Base-by-base conservation (phyloP, 2,113 vertebrate genomes). In the Forbesichthys agassizii region DNA sequence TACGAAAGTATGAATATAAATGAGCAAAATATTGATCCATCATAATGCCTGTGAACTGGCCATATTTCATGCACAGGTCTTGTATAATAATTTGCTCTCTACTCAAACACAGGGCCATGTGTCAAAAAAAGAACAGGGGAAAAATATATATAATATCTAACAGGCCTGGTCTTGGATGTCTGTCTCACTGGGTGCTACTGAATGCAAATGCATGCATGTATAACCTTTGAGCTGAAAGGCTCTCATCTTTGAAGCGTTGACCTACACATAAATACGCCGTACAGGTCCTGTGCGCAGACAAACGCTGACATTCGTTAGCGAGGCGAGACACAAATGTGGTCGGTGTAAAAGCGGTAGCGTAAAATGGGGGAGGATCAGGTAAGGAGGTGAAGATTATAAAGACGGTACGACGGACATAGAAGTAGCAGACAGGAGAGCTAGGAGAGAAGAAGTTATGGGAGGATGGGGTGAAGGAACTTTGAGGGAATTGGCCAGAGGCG, bases 171-270 rank as follows among this genome's bases (percentile, higher is more conserved):
- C 80, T 71, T 68, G 49, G 83, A 71, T 71, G 62, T 73, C 76
- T 84, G 72, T 81, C 84, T 70, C 69, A 54, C 55, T 54, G 56
- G 12, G 69, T 77, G 75, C 79, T 88, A 74, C 71, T 80, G 77
- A 88, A 92, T 92, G 90, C 89, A 93, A 93, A 93, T 93, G 85
- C 80, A 93, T 92, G 89, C 91, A 85, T 82, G 88, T 79, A 75
- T 92, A 91, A 92, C 93, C 91, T 92, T 93, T 92, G 86, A 84
- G 88, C 82, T 86, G 88, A 88, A 86, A 87, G 79, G 79, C 80
- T 89, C 91, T 92, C 90, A 91, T 91, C 81, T 91, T 90, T 84
- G 67, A 93, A 93, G 86, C 90, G n/a, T 77, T 93, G 91, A 93
- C 92, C 91, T 92, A 92, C 87, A 88, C 79, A 75, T 90, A 90